Base-by-base conservation (phyloP, 1,140 invertebrate species). In the Radopholus similis region DNA sequence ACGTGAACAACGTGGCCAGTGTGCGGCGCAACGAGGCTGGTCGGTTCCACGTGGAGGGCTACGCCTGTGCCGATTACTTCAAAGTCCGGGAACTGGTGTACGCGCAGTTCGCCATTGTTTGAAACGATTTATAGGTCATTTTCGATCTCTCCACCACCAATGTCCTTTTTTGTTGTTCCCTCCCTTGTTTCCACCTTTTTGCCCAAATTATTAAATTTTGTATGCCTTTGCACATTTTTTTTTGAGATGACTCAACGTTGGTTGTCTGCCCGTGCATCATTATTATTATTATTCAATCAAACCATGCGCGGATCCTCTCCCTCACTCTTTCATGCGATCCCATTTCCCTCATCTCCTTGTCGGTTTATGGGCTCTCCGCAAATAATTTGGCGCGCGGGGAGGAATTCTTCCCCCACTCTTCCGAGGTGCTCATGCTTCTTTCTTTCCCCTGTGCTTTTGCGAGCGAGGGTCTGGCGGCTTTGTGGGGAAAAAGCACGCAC, bases 71-170 rank as follows among this genome's bases (percentile, higher is more conserved):
- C 74, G 93, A 97, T 71, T 98, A 95, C 84, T 99, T 91, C 83
- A 90, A 88, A 87, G 90, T 99, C 30, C 86, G 93, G 60, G 90
- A 95, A 78, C 84, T 97, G 32, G 84, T 99, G 0, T 98, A 98
- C 83, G 89, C 92, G 67, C 95, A 98, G 83, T 99, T 96, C 85
- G 94, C 95, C 67, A 94, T 99, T 81, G 88, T 98, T 53, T 97
- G 88, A 88, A 63, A 21, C 30, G 15, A 9, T 51, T 2, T 26
- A 9, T 47, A n/a, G n/a, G n/a, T n/a, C 4, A 21, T 47, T 47
- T 47, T 23, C 44, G 3, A 51, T 28, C 15, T 23, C 15, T 23
- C 47, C n/a, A n/a, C 44, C 44, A 15, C 26, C 44, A 47, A 26
- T 4, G 2, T 51, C n/a, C 47, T 9, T 23, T 9, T 51, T 51